These are phyloP conservation scores for Campoletis raptor DNA, from an alignment of 2,888 invertebrate genomes.

Conservation along the genomic window DNA sequence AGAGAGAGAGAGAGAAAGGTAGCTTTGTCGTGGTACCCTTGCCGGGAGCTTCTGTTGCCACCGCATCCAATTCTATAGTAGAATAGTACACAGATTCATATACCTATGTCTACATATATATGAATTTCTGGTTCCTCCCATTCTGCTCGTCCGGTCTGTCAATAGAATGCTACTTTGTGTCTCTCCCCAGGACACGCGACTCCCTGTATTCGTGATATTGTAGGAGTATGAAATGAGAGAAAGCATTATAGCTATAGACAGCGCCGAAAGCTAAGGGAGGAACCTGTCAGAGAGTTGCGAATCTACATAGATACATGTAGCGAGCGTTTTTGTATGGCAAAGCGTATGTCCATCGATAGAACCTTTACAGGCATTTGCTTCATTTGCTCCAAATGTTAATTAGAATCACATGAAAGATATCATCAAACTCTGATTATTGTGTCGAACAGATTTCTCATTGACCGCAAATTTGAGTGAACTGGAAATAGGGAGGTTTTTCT, in stretches of 20 bases:
- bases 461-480: neutral
- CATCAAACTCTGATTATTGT: slow-evolving; percentile 12
- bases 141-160: slow-evolving; percentile 75
- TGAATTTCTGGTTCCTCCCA: slow-evolving; percentile 57
- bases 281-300: slow-evolving; percentile 3
- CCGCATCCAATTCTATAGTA: slow-evolving; percentile 66
- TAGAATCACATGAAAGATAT: neutral
- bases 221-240: slow-evolving; percentile 60
- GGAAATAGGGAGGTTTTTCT: neutral
- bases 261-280: slow-evolving; percentile 15
- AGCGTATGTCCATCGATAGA: slow-evolving; percentile 17
- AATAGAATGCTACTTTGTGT: slow-evolving; percentile 80
- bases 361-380: neutral
- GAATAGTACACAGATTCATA: slow-evolving; percentile 18
- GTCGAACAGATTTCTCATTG: slow-evolving; percentile 19
- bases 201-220: slow-evolving; percentile 43
- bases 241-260: slow-evolving; percentile 38
- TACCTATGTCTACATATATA: slow-evolving; percentile 26
- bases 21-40: slow-evolving; percentile 64
- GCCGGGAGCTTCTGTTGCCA: slow-evolving; percentile 50
- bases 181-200: slow-evolving; percentile 64
- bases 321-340: slow-evolving; percentile 11
- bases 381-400: slow-evolving; percentile 14
- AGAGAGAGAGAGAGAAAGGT: slow-evolving; percentile 44
- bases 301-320: slow-evolving; percentile 1